Evolutionary conservation across 1,140 invertebrate genomes (phyloP), one percentile per base, ranked within the genome.

Genomic region (Diabrotica undecimpunctata): DNA sequence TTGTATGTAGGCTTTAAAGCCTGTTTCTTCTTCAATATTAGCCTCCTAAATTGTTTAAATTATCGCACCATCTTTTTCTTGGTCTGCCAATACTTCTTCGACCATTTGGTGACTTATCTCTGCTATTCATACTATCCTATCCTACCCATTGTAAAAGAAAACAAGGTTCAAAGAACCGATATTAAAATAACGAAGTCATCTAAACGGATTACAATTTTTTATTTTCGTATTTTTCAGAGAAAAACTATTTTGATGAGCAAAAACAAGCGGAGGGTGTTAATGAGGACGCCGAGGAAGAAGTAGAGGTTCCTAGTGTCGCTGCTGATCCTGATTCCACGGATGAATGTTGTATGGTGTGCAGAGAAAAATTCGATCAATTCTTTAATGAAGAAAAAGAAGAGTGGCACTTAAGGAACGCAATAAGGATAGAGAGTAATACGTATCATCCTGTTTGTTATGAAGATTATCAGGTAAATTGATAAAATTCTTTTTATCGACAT

Each of bases 311-410:
- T 0, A 88, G 84, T 73, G 87, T 89, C 7, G 81, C 85, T 7
- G 85, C 87, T 4, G 85, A 85, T 60, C 78, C 79, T 5, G 79
- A 81, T 36, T 78, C 82, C 5, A 81, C 83, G 63, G 82, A 86
- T 69, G 83, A 87, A 35, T 77, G 82, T 13, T 99, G 96, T 82
- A 88, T 90, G 70, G 88, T 97, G 35, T 99, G 96, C 78, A 86
- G 89, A 37, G 96, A 99, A 80, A 82, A 83, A 55, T 97, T 99
- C 80, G 91, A 96, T 64, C 88, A 94, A 76, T 96, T 95, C 81
- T 98, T 93, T 82, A 91, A 96, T 75, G 93, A 98, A 80, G 96
- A 98, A 73, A 89, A 89, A 60, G 96, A 98, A 79, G 96, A 97
- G 77, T 99, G 96, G 96, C 93, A 96, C 76, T 81, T 98, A 7